Evolutionary conservation across 1,140 invertebrate genomes (phyloP).

Genomic region (Chlorops oryzae): DNA sequence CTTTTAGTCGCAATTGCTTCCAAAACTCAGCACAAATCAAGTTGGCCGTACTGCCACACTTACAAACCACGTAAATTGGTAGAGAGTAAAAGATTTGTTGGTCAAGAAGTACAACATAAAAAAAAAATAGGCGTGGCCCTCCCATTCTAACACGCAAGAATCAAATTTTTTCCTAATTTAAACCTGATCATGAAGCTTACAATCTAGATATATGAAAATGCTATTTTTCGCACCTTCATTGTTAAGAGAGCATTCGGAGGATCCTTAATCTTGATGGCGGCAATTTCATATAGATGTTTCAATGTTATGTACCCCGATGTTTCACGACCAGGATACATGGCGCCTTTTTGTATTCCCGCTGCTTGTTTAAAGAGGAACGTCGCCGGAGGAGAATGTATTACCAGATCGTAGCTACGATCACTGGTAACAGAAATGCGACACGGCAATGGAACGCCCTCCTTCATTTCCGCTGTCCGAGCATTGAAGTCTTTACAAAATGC

Average conservation of each 20-base stretch:
- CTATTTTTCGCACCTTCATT: slow-evolving; percentile 32
- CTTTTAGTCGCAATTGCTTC: too few species aligned
- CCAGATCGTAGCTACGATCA: slow-evolving; percentile 79
- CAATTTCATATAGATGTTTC: slow-evolving; percentile 98
- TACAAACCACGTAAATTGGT: too few species aligned
- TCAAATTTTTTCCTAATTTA: too few species aligned
- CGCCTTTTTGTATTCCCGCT: slow-evolving; percentile 79
- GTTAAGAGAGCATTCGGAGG: slow-evolving; percentile 59
- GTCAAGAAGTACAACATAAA: too few species aligned
- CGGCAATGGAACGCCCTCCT: slow-evolving; percentile 86
- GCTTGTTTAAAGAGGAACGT: slow-evolving; percentile 91
- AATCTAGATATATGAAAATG: not conserved
- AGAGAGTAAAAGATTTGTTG: too few species aligned
- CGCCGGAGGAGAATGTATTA: slow-evolving; percentile 77
- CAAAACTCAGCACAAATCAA: too few species aligned
- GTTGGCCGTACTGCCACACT: too few species aligned
- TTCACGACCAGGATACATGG: slow-evolving; percentile 75
- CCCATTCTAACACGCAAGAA: too few species aligned
- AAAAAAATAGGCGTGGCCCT: too few species aligned
- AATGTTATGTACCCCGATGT: slow-evolving; percentile 83
- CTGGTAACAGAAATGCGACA: slow-evolving; percentile 73
- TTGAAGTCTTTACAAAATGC: slow-evolving; percentile 99
- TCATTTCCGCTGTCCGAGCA: slow-evolving; percentile 84
- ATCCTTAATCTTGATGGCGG: slow-evolving; percentile 86
- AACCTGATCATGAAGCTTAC: too few species aligned